Evolutionary conservation across 1,140 invertebrate species (phyloP).

Genomic region (Thaumatotibia leucotreta): DNA sequence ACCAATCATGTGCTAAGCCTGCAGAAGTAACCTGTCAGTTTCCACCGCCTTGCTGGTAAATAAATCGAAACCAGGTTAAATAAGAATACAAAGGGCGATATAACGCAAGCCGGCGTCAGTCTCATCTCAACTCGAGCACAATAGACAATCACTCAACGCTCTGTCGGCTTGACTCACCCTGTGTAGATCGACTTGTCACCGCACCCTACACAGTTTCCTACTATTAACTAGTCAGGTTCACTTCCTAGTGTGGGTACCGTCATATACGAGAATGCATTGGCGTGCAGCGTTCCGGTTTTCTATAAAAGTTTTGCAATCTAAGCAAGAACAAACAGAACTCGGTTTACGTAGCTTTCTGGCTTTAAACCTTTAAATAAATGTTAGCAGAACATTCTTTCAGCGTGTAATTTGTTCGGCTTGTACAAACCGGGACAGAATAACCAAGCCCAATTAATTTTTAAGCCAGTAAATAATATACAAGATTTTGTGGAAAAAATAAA

Average conservation of each 20-base stretch:
- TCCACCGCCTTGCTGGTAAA: no score
- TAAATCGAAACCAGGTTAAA: not conserved
- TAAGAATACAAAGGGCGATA: not conserved
- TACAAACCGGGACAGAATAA: not conserved
- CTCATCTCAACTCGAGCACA: not conserved
- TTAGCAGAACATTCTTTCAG: not conserved
- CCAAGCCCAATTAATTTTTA: no score
- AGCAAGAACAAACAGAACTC: slow-evolving; percentile 11
- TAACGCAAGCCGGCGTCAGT: not conserved
- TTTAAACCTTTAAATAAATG: not conserved
- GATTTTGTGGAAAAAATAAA: no score
- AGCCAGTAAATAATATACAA: no score
- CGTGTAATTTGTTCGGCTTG: not conserved
- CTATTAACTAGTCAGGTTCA: not conserved
- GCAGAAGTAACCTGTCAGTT: no score
- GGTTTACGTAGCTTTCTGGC: not conserved
- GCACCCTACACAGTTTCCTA: not conserved
- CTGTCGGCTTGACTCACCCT: not conserved
- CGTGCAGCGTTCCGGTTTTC: not conserved
- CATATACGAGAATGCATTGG: not conserved
- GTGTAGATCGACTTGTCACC: not conserved
- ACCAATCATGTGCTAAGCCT: no score
- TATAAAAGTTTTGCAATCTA: slow-evolving; percentile 4
- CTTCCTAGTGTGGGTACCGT: not conserved
- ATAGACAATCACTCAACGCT: slow-evolving; percentile 1